A percentile compares a stretch with the other conserved stretches of the same genome.
Conservation (phyloP, 2,888 invertebrate genomes). For the Hoplodrina blanda region DNA sequence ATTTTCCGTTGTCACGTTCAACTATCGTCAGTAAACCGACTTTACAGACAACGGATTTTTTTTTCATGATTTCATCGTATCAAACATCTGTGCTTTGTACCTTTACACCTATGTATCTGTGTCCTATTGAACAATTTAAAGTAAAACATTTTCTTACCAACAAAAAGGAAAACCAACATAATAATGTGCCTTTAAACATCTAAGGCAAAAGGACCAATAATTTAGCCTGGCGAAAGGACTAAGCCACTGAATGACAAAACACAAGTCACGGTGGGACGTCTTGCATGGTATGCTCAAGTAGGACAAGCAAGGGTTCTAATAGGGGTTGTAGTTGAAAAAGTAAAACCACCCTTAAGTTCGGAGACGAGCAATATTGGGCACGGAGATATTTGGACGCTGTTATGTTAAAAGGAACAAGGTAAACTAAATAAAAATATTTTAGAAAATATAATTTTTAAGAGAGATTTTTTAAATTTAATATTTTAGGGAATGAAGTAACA, state of each 20-base stretch:
- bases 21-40: too few species aligned
- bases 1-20: too few species aligned
- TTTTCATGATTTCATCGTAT: too few species aligned
- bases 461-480: too few species aligned
- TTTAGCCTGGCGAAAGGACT: conserved; percentile 25
- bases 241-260: conserved; percentile 38
- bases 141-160: neutral
- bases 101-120: too few species aligned
- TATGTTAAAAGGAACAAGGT: neutral
- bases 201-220: conserved; percentile 8
- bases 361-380: conserved; percentile 47
- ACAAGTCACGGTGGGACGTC: conserved; percentile 34
- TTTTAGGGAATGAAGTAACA: too few species aligned
- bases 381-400: conserved; percentile 38
- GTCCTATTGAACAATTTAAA: neutral
- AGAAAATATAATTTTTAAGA: too few species aligned
- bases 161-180: conserved; percentile 3
- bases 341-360: conserved; percentile 33
- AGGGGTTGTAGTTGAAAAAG: conserved; percentile 49
- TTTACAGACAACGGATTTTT: too few species aligned
- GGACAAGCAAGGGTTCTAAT: conserved; percentile 40
- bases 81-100: too few species aligned
- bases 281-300: conserved; percentile 41
- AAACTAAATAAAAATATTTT: neutral
- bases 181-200: neutral